phyloP scores from a whole-genome alignment of 2,797 vertebrate species.

The Sphenodon punctatus region DNA sequence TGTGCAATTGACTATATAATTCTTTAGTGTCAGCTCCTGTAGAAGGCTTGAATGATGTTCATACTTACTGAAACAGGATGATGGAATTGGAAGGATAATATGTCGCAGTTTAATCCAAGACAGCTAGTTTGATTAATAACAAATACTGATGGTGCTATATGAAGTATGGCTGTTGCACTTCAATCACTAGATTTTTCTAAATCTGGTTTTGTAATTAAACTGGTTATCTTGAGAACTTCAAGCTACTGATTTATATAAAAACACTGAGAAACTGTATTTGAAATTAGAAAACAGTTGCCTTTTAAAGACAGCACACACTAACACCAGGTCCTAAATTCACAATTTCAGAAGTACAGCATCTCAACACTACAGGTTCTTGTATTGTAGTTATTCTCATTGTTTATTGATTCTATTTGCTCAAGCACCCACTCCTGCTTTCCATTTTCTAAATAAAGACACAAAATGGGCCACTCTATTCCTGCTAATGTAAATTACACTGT shows the following conservation, averaged over 20 bases:
- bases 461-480: conserved; percentile 22
- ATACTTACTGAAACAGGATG: conserved; percentile 19
- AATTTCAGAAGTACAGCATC: not conserved
- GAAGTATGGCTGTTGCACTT: conserved; percentile 39
- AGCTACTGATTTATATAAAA: conserved; percentile 45
- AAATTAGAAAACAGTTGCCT: conserved; percentile 46
- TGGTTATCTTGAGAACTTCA: conserved; percentile 49
- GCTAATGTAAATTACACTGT: conserved; percentile 48
- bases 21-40: conserved; percentile 32
- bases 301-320: conserved; percentile 17
- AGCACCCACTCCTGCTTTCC: not conserved
- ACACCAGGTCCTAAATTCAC: not conserved
- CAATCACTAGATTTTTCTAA: conserved; percentile 40
- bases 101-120: conserved; percentile 52
- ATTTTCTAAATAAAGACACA: conserved; percentile 22
- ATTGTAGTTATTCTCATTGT: not conserved
- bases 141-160: conserved; percentile 37
- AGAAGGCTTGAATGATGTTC: conserved; percentile 47
- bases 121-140: conserved; percentile 48
- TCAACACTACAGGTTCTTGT: not conserved
- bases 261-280: conserved; percentile 49
- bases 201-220: conserved; percentile 59
- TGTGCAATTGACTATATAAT: conserved; percentile 19
- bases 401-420: conserved; percentile 34
- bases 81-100: conserved; percentile 2